Evolutionary conservation across 2,113 vertebrate genomes (phyloP).

Genomic region (Pterocles gutturalis): DNA sequence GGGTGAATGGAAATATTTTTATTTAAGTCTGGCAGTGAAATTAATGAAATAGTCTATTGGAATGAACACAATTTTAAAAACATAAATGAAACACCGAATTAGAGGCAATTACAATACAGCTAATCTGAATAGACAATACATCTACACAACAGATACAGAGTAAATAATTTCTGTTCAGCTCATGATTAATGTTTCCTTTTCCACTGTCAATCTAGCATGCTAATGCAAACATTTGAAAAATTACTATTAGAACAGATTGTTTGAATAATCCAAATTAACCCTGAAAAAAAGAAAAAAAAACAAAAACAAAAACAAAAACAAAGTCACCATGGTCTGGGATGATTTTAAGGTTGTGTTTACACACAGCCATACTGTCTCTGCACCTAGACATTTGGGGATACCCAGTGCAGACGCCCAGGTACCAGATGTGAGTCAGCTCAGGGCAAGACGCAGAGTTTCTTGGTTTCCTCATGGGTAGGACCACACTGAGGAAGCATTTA

Average conservation of each 20-base stretch:
- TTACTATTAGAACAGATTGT: background rate
- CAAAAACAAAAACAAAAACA: background rate
- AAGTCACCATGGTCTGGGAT: background rate
- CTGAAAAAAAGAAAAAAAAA: no score
- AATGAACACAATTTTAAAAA: background rate
- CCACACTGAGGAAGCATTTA: background rate
- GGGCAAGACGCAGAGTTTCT: background rate
- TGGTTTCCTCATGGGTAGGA: background rate
- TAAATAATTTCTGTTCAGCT: conserved; percentile 4
- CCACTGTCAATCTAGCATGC: background rate
- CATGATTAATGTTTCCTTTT: background rate
- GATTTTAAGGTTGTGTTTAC: background rate
- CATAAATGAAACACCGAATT: background rate
- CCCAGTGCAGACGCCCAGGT: background rate
- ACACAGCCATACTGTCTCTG: background rate
- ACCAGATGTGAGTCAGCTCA: rapidly evolving
- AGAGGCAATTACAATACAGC: background rate
- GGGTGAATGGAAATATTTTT: background rate
- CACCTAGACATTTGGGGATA: background rate
- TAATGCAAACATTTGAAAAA: background rate
- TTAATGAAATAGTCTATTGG: background rate
- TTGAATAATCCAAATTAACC: background rate
- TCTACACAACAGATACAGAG: background rate
- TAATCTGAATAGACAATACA: background rate
- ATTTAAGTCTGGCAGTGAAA: background rate